Base-by-base conservation (phyloP, 1,140 invertebrate genomes). In the Pentalonia nigronervosa region DNA sequence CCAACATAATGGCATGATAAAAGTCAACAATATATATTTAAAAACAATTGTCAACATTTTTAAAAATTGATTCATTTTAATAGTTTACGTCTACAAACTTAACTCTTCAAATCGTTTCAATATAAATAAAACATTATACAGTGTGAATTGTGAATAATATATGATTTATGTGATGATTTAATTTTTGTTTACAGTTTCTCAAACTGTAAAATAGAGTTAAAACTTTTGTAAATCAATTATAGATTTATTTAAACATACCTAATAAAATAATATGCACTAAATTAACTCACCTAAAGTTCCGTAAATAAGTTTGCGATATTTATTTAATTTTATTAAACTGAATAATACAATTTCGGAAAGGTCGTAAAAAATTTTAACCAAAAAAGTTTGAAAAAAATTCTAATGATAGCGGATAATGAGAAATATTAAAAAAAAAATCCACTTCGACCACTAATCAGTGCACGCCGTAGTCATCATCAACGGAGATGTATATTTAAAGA, bases 21-120 rank as follows among this genome's bases (percentile, higher is more conserved):
- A 30, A 76, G 3, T n/a, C n/a, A 30, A 76, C 23, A 45, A 21
- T 84, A 21, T 53, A 84, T 25, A 30, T 41, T 41, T 84, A 84
- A 83, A 76, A n/a, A 84, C 23, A 25, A 41, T 4, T 84, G 34
- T 83, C 81, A 83, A 83, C 36, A 21, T 83, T 34, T 81, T 83
- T 9, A 86, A 86, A 76, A 47, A 47, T 86, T 86, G 41, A 86
- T 86, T 86, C n/a, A 86, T 86, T n/a, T 86, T 23, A 50, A 88
- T 48, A 88, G 20, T 88, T 50, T 50, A 0, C 17, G 30, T 50
- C 48, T 88, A 20, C 21, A 88, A 34, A 88, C 47, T 88, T 50
- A 23, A 88, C 86, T 50, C 86, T 9, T 20, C 36, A n/a, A 20
- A 34, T 14, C 7, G 21, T 34, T 48, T 34, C 17, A n/a, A 8